These are phyloP conservation scores for Phoxinus dragarum DNA, from an alignment of 2,797 vertebrate genomes.

Conservation along the genomic window DNA sequence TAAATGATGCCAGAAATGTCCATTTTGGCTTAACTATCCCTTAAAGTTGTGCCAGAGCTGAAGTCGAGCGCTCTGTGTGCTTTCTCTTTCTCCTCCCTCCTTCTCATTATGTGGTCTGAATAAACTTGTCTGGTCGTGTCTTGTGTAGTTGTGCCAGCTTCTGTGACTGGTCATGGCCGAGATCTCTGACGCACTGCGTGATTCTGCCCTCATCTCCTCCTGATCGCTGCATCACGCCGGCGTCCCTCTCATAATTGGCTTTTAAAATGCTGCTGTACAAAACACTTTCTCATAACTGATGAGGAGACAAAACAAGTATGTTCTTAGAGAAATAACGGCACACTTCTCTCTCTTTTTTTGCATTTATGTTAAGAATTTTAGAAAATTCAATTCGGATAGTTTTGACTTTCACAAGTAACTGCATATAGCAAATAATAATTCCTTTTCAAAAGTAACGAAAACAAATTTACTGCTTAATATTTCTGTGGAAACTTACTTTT, in stretches of 20 bases:
- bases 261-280: constrained; percentile 9
- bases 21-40: not conserved
- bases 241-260: constrained; percentile 12
- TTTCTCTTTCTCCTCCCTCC: not conserved
- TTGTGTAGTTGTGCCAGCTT: constrained; percentile 47
- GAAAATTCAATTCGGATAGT: not conserved
- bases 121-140: constrained; percentile 36
- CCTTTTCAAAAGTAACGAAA: not conserved
- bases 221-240: constrained; percentile 15
- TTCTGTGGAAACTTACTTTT: not conserved
- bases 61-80: not conserved
- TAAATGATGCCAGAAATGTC: not conserved
- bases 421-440: not conserved
- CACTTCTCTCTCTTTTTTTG: not conserved
- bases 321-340: not conserved
- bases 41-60: constrained; percentile 17
- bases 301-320: not conserved
- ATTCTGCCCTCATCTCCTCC: constrained; percentile 21
- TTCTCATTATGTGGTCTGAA: constrained; percentile 13
- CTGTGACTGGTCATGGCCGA: constrained; percentile 31
- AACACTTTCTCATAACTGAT: constrained; percentile 21
- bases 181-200: constrained; percentile 20
- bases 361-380: not conserved
- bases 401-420: not conserved
- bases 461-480: not conserved